A percentile compares a stretch with the other conserved stretches of the same genome.
These are phyloP conservation scores for Poeciliopsis turrubarensis DNA, from an alignment of 2,113 vertebrate genomes.

Conservation along the genomic window DNA sequence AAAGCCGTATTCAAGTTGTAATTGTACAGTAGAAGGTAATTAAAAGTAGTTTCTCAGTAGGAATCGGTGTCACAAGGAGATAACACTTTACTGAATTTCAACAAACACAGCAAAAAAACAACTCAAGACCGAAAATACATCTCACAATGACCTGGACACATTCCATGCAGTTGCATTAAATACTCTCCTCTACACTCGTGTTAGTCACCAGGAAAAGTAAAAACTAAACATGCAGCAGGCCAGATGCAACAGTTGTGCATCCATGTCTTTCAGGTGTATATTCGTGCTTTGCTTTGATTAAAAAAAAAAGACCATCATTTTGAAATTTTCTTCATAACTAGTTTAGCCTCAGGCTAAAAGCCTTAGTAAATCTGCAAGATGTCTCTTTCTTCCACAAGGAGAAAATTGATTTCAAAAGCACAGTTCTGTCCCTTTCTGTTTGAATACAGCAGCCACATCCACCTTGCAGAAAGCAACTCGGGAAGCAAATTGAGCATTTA, in stretches of 20 bases:
- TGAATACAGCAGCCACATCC: background rate
- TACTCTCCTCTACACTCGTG: background rate
- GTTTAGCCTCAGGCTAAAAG: background rate
- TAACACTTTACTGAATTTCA: background rate
- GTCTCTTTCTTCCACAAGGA: background rate
- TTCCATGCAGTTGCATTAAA: background rate
- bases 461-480: slow-evolving; percentile 19
- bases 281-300: background rate
- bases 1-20: no score
- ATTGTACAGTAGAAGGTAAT: no score
- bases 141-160: background rate
- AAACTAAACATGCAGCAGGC: background rate
- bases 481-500: slow-evolving; percentile 3
- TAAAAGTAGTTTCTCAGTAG: no score
- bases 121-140: background rate
- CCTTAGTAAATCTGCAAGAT: background rate
- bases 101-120: background rate
- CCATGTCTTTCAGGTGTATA: background rate
- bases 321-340: background rate
- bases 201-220: background rate
- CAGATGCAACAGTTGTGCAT: background rate
- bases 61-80: background rate
- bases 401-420: background rate
- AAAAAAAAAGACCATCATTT: background rate
- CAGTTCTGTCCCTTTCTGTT: background rate